A percentile compares a stretch with the other conserved stretches of the same genome.
Conservation (phyloP, 2,113 vertebrate genomes). For the Acrocephalus arundinaceus region DNA sequence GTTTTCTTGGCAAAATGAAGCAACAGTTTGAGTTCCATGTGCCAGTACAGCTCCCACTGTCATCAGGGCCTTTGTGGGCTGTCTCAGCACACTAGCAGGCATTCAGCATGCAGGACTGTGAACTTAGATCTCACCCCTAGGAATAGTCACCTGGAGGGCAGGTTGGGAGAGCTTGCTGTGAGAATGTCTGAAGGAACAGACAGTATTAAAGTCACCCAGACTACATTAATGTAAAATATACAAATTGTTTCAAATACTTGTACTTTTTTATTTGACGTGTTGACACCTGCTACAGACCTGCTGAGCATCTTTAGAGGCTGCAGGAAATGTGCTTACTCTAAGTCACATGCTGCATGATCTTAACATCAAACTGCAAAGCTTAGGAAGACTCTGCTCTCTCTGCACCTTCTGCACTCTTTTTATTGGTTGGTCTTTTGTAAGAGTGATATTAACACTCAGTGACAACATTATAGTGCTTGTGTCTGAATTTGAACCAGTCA, state of each 20-base stretch:
- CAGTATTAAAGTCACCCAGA: neutral
- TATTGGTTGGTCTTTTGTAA: neutral
- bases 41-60: neutral
- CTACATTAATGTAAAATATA: neutral
- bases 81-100: neutral
- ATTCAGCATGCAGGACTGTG: rapidly evolving
- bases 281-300: neutral
- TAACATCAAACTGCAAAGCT: neutral
- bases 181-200: neutral
- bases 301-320: neutral
- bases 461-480: neutral
- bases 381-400: neutral
- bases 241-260: neutral
- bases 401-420: neutral
- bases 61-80: neutral
- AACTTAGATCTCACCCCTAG: neutral
- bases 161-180: neutral
- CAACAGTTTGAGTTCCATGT: neutral
- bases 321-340: neutral
- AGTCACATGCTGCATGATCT: neutral
- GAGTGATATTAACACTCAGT: neutral
- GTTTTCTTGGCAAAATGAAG: neutral
- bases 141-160: neutral
- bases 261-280: neutral
- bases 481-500: neutral